Conservation (phyloP, 92 coral and sea anemone genomes). For the Hydrozoanthus gracilis region DNA sequence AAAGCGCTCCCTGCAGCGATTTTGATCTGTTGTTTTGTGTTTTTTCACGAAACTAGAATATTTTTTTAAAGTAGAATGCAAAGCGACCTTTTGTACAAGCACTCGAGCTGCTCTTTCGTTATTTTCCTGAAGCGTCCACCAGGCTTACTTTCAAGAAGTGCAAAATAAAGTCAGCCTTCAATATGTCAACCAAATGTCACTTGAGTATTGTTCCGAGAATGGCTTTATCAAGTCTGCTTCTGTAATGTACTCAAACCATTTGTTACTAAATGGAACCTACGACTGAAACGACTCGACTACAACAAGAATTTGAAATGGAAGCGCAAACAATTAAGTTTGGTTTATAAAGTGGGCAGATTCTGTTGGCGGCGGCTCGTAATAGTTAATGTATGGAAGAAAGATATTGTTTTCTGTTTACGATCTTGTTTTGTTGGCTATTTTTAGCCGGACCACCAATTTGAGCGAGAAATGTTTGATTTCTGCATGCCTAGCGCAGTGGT, state of each 20-base stretch:
- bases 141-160: slow-evolving; percentile 19
- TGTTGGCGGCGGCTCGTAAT: slow-evolving; percentile 33
- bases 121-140: neutral
- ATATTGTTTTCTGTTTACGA: slow-evolving; percentile 67
- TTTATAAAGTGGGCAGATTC: slow-evolving; percentile 12
- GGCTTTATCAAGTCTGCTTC: slow-evolving; percentile 22
- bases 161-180: slow-evolving; percentile 31
- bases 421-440: slow-evolving; percentile 68
- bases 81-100: neutral
- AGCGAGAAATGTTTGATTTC: slow-evolving; percentile 38
- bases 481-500: slow-evolving; percentile 23
- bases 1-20: slow-evolving; percentile 45
- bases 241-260: neutral
- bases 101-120: neutral
- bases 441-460: slow-evolving; percentile 59
- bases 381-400: slow-evolving; percentile 49
- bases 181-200: slow-evolving; percentile 41
- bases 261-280: neutral
- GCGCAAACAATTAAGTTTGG: neutral
- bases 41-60: slow-evolving; percentile 39
- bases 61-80: neutral
- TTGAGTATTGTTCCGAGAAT: slow-evolving; percentile 8
- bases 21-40: slow-evolving; percentile 32
- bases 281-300: neutral
- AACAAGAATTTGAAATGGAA: neutral